Evolutionary conservation across 1,140 invertebrate genomes (phyloP).

Genomic region (Portunus trituberculatus): DNA sequence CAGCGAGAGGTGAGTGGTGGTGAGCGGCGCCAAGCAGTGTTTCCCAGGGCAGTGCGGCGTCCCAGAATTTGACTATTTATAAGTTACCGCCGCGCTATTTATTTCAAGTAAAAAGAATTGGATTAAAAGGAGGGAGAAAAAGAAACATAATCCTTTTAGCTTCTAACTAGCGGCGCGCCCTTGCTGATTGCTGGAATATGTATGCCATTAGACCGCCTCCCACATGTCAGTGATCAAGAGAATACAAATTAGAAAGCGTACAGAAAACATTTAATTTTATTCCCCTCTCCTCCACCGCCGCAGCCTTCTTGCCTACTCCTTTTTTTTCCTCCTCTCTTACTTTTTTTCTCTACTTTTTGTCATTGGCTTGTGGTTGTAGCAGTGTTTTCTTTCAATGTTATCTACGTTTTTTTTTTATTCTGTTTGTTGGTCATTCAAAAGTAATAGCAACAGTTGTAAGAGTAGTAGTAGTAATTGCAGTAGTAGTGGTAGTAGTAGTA

Average conservation of each 20-base stretch:
- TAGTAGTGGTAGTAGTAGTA: no score
- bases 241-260: conserved; percentile 61
- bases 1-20: not conserved
- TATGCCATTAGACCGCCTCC: conserved; percentile 64
- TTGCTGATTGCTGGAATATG: conserved; percentile 72
- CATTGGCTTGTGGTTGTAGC: no score
- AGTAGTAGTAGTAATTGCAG: no score
- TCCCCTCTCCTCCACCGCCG: conserved; percentile 41
- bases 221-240: conserved; percentile 69
- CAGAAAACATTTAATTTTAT: conserved; percentile 54
- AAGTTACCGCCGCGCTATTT: conserved; percentile 60
- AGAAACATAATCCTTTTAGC: conserved; percentile 61
- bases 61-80: conserved; percentile 65
- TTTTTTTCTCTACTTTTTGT: no score
- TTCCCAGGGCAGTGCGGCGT: not conserved
- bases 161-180: conserved; percentile 45
- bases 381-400: no score
- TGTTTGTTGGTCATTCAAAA: no score
- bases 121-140: conserved; percentile 45
- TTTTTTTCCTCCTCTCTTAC: no score
- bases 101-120: conserved; percentile 73
- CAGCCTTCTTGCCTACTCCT: not conserved
- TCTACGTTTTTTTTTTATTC: no score
- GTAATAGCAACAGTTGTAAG: no score
- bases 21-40: conserved; percentile 35